Percentiles rank a stretch among this genome's conserved stretches.
Conservation (phyloP, 1,140 invertebrate species). For the Drosophila erecta region DNA sequence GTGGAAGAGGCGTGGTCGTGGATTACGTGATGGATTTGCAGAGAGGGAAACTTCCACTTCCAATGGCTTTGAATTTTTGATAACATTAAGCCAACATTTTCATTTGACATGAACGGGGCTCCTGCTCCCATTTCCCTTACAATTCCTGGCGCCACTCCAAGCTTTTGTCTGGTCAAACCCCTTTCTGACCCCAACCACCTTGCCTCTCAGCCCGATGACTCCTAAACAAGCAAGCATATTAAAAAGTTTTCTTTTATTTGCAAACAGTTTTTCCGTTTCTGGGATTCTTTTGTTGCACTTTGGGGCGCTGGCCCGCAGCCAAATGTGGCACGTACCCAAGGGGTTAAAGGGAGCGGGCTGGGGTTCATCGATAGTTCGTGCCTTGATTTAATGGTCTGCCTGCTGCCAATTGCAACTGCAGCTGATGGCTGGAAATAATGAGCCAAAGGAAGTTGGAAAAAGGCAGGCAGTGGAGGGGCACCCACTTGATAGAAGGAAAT, state of each 20-base stretch:
- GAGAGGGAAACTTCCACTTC: neutral
- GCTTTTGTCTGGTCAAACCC: constrained; percentile 59
- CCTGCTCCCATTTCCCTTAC: constrained; percentile 28
- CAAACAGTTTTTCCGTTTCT: constrained; percentile 53
- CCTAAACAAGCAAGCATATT: constrained; percentile 58
- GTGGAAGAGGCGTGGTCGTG: constrained; percentile 36
- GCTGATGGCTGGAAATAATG: constrained; percentile 40
- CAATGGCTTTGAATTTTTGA: constrained; percentile 63
- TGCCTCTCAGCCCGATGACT: neutral
- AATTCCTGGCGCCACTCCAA: constrained; percentile 62
- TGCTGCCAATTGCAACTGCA: constrained; percentile 69
- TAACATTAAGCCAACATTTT: constrained; percentile 76
- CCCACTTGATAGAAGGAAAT: constrained; percentile 12
- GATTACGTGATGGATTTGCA: constrained; percentile 59
- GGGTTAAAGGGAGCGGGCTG: constrained; percentile 11
- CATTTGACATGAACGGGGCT: constrained; percentile 61
- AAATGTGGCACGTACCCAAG: constrained; percentile 46
- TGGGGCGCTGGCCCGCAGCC: constrained; percentile 47
- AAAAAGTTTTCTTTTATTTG: constrained; percentile 71
- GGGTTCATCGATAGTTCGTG: constrained; percentile 79
- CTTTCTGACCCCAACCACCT: constrained; percentile 4
- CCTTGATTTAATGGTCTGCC: constrained; percentile 78
- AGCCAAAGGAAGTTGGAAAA: constrained; percentile 20
- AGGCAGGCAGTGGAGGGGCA: no score
- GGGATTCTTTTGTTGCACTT: constrained; percentile 47